A percentile compares a stretch with the other conserved stretches of the same genome.
Conservation (phyloP, 2,888 invertebrate genomes). For the Aleiodes leptofemur region DNA sequence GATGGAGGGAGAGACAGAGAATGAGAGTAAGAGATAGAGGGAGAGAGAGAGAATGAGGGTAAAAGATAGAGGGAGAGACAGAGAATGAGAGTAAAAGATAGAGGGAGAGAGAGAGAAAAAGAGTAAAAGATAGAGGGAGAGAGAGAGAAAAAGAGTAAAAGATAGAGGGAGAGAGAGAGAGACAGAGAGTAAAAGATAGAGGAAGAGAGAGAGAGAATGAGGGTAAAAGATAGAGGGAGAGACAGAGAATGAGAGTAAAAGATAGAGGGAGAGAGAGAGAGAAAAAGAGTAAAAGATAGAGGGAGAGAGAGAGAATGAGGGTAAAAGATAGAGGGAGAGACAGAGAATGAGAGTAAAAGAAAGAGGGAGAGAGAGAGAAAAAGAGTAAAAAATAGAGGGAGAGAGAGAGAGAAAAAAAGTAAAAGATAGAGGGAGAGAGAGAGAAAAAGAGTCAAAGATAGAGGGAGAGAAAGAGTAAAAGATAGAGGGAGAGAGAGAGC, state of each 20-base stretch:
- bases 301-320: background rate
- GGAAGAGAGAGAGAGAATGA: background rate
- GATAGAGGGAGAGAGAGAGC: background rate
- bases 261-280: background rate
- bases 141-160: background rate
- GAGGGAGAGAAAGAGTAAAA: too few relatives aligned
- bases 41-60: too few relatives aligned
- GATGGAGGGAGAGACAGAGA: background rate
- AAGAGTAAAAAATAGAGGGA: too few relatives aligned
- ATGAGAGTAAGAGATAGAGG: too few relatives aligned
- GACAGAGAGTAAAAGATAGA: too few relatives aligned
- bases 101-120: too few relatives aligned
- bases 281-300: too few relatives aligned
- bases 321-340: too few relatives aligned
- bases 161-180: background rate
- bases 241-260: background rate
- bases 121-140: too few relatives aligned
- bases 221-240: background rate
- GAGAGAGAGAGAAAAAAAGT: too few relatives aligned
- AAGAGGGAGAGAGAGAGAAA: background rate
- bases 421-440: background rate
- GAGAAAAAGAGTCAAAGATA: background rate
- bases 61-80: background rate
- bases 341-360: background rate
- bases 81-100: background rate